Evolutionary conservation across 2,797 vertebrate species (phyloP).

Genomic region (Zalophus californianus): DNA sequence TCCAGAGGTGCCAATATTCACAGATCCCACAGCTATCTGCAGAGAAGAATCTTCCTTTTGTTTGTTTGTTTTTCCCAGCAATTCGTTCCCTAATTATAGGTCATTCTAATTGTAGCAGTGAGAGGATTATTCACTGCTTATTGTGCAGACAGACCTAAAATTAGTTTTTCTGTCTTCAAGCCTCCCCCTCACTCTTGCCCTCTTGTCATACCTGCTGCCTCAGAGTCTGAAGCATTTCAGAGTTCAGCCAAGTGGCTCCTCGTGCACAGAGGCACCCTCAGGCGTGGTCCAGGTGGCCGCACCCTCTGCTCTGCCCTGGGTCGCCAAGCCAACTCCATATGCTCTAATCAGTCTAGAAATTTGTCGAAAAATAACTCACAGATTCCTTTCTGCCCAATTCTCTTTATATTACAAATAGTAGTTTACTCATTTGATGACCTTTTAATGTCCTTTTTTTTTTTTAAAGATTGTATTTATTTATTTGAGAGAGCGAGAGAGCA

Average conservation of each 20-base stretch:
- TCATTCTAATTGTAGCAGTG: background rate
- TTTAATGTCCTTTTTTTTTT: background rate
- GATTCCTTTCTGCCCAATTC: background rate
- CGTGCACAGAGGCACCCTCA: background rate
- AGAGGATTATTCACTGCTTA: background rate
- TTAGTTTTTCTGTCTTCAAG: background rate
- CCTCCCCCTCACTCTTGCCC: background rate
- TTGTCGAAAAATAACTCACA: constrained; percentile 18
- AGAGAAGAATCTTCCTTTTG: background rate
- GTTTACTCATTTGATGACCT: background rate
- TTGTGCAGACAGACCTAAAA: background rate
- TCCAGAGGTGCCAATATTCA: background rate
- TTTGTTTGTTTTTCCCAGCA: background rate
- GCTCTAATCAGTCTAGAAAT: background rate
- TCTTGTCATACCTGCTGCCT: background rate
- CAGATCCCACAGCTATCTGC: background rate
- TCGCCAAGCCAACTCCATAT: background rate
- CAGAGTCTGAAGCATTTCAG: background rate
- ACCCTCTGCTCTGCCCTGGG: background rate
- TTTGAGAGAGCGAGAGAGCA: background rate
- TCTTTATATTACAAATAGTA: background rate
- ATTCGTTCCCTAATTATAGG: background rate
- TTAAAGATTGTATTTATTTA: no score
- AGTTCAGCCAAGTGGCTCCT: background rate
- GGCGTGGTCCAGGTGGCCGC: background rate